Base-by-base conservation (phyloP, 2,797 vertebrate species). In the Rhyacichthys aspro region DNA sequence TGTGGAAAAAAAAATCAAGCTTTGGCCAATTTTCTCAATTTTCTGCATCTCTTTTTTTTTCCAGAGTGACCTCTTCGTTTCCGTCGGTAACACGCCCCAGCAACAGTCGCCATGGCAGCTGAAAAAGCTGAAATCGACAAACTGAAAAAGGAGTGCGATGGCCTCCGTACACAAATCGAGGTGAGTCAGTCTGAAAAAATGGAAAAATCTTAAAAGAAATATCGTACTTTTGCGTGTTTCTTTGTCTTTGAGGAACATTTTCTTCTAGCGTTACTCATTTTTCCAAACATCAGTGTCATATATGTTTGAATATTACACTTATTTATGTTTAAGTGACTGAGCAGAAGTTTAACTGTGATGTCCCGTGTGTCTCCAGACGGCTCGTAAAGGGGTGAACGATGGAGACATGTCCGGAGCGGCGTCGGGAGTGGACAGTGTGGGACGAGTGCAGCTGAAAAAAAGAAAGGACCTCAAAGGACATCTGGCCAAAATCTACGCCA, bases 151-250 rank as follows among this genome's bases (percentile, higher is more conserved):
- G 97, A 98, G 78, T 94, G 94, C 9, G 95, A 98, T 60, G 86
- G 92, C 79, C 93, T 98, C 84, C 98, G 96, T 84, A 92, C 94
- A 76, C 91, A 98, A 88, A 98, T 98, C 60, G 94, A 95, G 90
- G 97, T 98, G 93, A 93, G 87, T 2, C n/a, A n/a, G n/a, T n/a
- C n/a, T n/a, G n/a, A n/a, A n/a, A n/a, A n/a, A n/a, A n/a, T n/a
- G n/a, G n/a, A n/a, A n/a, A n/a, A n/a, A n/a, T n/a, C n/a, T n/a
- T n/a, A n/a, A n/a, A n/a, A 38, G 9, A 38, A 38, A 38, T 12
- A 38, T 9, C 9, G 37, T 12, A 9, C 1, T 38, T 3, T 12
- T 38, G 4, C 6, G 9, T 38, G 3, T 9, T 38, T 5, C 37
- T 38, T 12, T 5, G 3, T 43, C 12, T n/a, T n/a, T n/a, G n/a